Evolutionary conservation across 2,888 invertebrate species (phyloP), one percentile per base, ranked within the genome.

Genomic region (Clistopyga incitator): DNA sequence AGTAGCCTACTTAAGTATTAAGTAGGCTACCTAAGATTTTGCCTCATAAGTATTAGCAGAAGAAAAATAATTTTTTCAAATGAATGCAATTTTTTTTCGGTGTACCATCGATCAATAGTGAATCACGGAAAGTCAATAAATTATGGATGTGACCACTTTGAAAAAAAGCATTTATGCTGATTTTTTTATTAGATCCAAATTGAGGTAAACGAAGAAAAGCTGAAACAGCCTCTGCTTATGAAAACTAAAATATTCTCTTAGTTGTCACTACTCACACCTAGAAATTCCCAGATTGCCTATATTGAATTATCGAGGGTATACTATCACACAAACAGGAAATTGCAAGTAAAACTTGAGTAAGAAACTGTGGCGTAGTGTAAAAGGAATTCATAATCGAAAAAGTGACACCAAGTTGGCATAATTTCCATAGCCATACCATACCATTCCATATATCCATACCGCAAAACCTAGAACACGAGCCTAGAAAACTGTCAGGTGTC

Each of bases 401-500:
- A 20, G 10, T 54, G 18, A 11, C 25, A 25, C 23, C 6, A 50
- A 50, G n/a, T 50, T n/a, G 50, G 18, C n/a, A 50, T 6, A 18
- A 50, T 18, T 50, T 50, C 50, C 50, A 50, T 50, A 50, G 59
- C 15, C 25, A 64, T 20, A 64, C n/a, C n/a, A n/a, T n/a, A n/a
- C n/a, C n/a, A n/a, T n/a, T n/a, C n/a, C n/a, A n/a, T 42, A 38
- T 64, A 42, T 64, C 42, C 18, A 56, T 6, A 64, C n/a, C 42
- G 38, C 4, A 15, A 59, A 29, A n/a, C n/a, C 45, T 47, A 3
- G 8, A 3, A 23, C 11, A 11, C 10, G 18, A n/a, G 38, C 18
- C 38, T 38, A 64, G 38, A 25, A 38, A 64, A 64, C 20, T 11
- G 34, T 20, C 67, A 42, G 67, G 67, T 67, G 20, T n/a, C 13